Evolutionary conservation across 2,888 invertebrate genomes (phyloP), one percentile per base, ranked within the genome.

Genomic region (Isoperla grammatica): DNA sequence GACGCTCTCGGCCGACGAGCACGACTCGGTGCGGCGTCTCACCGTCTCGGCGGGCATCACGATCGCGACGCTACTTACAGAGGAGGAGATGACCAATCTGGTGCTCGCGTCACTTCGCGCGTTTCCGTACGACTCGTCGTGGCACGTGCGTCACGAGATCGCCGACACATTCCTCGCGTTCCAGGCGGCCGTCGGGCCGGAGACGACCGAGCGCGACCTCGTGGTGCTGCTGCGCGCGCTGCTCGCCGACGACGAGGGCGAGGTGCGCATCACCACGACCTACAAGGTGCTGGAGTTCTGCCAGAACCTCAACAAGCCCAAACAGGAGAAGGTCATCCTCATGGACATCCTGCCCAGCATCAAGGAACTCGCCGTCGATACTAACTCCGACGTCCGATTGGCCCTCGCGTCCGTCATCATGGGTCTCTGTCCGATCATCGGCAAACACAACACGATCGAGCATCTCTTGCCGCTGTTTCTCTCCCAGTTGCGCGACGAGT

Each of bases 351-450:
- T 99, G 70, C 96, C 97, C 0, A 95, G 93, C 74, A 92, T 99
- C 63, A 97, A 98, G 74, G 98, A 98, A 70, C 80, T 99, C 57
- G 98, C 98, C 0, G 86, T 90, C 19, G 99, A 99, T 76, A 90
- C 95, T 50, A 99, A 98, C 79, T 97, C 97, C 69, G 98, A 99
- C 74, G 99, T 99, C 1, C 99, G 99, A 77, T 95, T 97, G 0
- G 97, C 98, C 0, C 80, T 99, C 42, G 99, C 99, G 1, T 94
- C 95, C 5, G 98, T 98, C 65, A 97, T 99, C 68, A 99, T 99
- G 98, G 98, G 99, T 0, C 79, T 99, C 19, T 96, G 97, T 72
- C 98, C 98, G 22, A 95, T 99, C 69, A 83, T 99, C 43, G 98
- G 98, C 59, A 88, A 96, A 67, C 91, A 95, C 75, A 95, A 95